These are phyloP conservation scores for Prenolepis imparis DNA, from an alignment of 2,888 invertebrate genomes.

Conservation along the genomic window DNA sequence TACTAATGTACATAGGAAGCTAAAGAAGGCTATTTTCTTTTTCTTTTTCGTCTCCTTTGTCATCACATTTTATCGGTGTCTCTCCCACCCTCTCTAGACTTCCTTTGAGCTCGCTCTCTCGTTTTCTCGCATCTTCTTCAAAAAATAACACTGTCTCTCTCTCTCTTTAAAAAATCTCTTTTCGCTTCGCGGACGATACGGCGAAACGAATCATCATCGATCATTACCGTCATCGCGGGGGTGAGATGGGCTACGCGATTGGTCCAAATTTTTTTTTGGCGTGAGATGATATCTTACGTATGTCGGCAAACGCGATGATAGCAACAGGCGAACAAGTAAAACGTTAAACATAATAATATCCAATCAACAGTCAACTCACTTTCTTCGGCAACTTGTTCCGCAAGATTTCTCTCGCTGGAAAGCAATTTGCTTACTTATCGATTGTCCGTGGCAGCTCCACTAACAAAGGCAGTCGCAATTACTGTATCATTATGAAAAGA, in stretches of 20 bases:
- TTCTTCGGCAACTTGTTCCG: not conserved
- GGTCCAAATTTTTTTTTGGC: slow-evolving; percentile 55
- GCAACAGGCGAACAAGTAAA: slow-evolving; percentile 1
- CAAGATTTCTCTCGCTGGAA: not conserved
- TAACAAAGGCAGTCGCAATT: not conserved
- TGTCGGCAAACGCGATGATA: slow-evolving; percentile 38
- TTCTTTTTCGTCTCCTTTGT: slow-evolving; percentile 15
- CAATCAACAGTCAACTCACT: not conserved
- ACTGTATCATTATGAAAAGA: not conserved
- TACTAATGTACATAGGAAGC: slow-evolving; percentile 70
- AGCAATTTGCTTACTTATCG: not conserved
- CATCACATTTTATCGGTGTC: slow-evolving; percentile 12
- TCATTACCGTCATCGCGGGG: slow-evolving; percentile 65
- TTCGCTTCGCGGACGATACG: slow-evolving; percentile 14
- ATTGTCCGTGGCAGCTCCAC: not conserved
- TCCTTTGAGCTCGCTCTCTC: slow-evolving; percentile 35
- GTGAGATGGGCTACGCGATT: slow-evolving; percentile 71
- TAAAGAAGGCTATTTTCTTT: slow-evolving; percentile 22
- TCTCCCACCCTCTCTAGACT: not conserved
- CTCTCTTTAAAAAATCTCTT: slow-evolving; percentile 10
- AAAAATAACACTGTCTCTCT: not conserved
- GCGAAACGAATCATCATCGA: slow-evolving; percentile 27
- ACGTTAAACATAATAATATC: not conserved
- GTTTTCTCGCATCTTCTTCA: slow-evolving; percentile 15
- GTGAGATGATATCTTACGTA: slow-evolving; percentile 41